A percentile compares a stretch with the other conserved stretches of the same genome.
phyloP scores from a whole-genome alignment of 2,113 vertebrate genomes.

The Vulpes ferrilata region DNA sequence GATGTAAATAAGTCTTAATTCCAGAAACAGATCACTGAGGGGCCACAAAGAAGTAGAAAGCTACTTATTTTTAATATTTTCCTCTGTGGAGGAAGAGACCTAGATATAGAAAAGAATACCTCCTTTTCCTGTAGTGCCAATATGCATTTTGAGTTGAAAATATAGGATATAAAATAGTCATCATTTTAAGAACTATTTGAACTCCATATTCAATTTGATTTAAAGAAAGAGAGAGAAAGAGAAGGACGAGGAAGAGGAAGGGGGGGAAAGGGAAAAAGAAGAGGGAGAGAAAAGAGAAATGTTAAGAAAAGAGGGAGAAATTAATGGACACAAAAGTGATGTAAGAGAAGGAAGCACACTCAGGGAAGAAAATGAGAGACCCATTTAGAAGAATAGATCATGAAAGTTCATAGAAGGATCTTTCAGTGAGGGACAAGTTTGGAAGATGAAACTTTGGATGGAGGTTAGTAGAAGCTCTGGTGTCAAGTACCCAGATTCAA shows the following conservation, averaged over 20 bases:
- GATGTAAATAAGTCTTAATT: not conserved
- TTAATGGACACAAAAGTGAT: not conserved
- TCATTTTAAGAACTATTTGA: conserved; percentile 26
- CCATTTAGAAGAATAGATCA: not conserved
- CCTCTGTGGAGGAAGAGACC: not conserved
- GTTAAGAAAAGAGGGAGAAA: not conserved
- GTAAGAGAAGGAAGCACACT: not conserved
- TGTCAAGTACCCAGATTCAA: not conserved
- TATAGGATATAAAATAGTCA: not conserved
- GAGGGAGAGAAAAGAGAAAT: not conserved
- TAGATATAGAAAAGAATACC: not conserved
- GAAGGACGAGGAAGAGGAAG: not conserved
- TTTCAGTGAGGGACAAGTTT: not conserved
- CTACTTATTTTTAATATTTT: not conserved
- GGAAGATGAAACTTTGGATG: no score
- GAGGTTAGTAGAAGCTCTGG: not conserved
- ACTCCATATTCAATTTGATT: not conserved
- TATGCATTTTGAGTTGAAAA: not conserved
- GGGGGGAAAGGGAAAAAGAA: not conserved
- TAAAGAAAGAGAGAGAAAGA: not conserved
- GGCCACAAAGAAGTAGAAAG: not conserved
- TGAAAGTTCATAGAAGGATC: no score
- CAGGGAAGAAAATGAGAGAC: not conserved
- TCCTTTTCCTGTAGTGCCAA: not conserved
- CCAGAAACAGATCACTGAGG: not conserved